Evolutionary conservation across 2,888 invertebrate genomes (phyloP).

Genomic region (Vandiemenella viatica): DNA sequence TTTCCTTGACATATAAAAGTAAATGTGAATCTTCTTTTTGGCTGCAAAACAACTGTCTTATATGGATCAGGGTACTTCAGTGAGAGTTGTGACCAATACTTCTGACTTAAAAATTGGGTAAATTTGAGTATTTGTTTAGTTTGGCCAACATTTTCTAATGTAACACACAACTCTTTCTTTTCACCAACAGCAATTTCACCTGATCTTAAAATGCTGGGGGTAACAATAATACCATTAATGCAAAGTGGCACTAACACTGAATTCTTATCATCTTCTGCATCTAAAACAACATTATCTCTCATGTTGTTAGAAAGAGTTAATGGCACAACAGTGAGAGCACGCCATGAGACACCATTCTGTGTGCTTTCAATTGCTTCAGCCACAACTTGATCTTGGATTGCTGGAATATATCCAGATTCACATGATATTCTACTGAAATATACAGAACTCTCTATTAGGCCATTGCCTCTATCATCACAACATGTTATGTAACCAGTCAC

Average conservation of each 20-base stretch:
- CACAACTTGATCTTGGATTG: constrained; percentile 41
- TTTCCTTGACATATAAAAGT: neutral
- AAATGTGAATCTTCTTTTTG: neutral
- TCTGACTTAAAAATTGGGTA: neutral
- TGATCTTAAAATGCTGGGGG: neutral
- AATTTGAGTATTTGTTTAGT: neutral
- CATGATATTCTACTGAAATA: constrained; percentile 43
- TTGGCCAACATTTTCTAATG: neutral
- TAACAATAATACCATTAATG: neutral
- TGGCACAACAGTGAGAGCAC: neutral
- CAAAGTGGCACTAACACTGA: neutral
- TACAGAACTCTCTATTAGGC: constrained; percentile 40
- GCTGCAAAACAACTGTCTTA: neutral
- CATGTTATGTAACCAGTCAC: constrained; percentile 33
- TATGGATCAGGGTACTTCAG: neutral
- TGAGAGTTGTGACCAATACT: neutral
- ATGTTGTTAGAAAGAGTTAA: too few relatives aligned
- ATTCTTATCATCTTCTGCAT: neutral
- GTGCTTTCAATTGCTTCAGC: constrained; percentile 41
- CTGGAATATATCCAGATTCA: constrained; percentile 36
- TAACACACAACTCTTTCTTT: neutral
- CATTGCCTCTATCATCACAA: constrained; percentile 29
- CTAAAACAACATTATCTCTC: too few relatives aligned
- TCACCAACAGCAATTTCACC: neutral
- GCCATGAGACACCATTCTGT: neutral